Base-by-base conservation (phyloP, 1,140 invertebrate genomes). In the Eubasilissa regina region DNA sequence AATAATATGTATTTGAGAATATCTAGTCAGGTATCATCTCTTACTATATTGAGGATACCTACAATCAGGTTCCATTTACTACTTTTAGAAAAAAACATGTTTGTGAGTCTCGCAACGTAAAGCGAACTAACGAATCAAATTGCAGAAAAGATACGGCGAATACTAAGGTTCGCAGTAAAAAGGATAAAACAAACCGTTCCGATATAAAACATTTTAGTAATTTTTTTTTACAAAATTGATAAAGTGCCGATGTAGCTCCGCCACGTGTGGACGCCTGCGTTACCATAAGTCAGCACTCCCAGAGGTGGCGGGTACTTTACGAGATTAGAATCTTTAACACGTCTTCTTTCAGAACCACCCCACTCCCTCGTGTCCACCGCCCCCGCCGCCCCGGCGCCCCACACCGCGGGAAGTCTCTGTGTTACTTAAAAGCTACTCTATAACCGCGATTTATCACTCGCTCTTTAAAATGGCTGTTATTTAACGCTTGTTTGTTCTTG, bases 301-400 rank as follows among this genome's bases (percentile, higher is more conserved):
- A 64, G 66, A 70, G 66, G 66, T 48, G 43, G 66, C 25, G 73
- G 73, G 53, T 75, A 75, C 73, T 75, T 75, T 75, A 75, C 73
- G 73, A 75, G 73, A 75, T 75, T 75, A 75, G 73, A 75, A 75
- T 75, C 73, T 75, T 75, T 60, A 75, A 75, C 73, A 75, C 73
- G 53, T 75, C 73, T 75, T 75, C 73, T 58, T 75, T 19, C 55
- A 58, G 53, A 44, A 47, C 43, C 45, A 10, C 15, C 21, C 45
- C 64, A 10, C 64, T 6, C 64, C 35, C 64, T n/a, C 45, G 12
- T 45, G 10, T 21, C 45, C 66, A 12, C n/a, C 43, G 9, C 15
- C 64, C 35, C 13, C n/a, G 15, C 12, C 43, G 4, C 44, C 64
- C 35, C 6, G n/a, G 0, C 64, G 35, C 21, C 43, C 11, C 43